Percentiles rank a stretch among this genome's conserved stretches.
Evolutionary conservation across 2,797 vertebrate species (phyloP).

Genomic region (Columba guinea): DNA sequence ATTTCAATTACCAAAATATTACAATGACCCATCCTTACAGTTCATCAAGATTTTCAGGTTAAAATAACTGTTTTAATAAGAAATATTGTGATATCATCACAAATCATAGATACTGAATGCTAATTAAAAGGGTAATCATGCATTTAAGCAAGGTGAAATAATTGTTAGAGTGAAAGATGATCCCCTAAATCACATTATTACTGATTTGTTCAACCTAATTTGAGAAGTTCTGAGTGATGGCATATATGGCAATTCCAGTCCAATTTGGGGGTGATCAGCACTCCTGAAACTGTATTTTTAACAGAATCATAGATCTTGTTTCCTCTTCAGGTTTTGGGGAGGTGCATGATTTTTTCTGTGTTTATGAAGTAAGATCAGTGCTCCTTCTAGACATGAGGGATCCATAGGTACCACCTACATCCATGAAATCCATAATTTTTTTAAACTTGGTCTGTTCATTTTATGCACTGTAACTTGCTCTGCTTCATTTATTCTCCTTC

Average conservation of each 20-base stretch:
- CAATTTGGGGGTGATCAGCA: background rate
- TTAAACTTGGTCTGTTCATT: background rate
- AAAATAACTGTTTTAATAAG: background rate
- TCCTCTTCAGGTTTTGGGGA: background rate
- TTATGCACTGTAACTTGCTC: background rate
- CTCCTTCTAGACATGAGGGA: background rate
- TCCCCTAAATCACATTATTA: background rate
- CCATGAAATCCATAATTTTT: background rate
- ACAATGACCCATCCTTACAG: background rate
- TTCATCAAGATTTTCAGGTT: background rate
- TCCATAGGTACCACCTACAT: background rate
- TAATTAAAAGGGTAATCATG: background rate
- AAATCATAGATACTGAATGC: background rate
- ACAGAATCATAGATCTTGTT: background rate
- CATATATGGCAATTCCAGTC: background rate
- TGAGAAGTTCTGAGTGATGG: background rate
- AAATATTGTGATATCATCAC: background rate
- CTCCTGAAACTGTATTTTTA: background rate
- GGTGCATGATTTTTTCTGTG: background rate
- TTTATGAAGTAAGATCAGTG: background rate
- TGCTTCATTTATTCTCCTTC: background rate
- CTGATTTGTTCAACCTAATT: background rate
- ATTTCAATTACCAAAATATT: background rate
- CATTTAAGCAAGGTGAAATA: background rate
- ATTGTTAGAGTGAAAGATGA: background rate